Evolutionary conservation across 2,797 vertebrate species (phyloP).

Genomic region (Myioborus melanocephalus): DNA sequence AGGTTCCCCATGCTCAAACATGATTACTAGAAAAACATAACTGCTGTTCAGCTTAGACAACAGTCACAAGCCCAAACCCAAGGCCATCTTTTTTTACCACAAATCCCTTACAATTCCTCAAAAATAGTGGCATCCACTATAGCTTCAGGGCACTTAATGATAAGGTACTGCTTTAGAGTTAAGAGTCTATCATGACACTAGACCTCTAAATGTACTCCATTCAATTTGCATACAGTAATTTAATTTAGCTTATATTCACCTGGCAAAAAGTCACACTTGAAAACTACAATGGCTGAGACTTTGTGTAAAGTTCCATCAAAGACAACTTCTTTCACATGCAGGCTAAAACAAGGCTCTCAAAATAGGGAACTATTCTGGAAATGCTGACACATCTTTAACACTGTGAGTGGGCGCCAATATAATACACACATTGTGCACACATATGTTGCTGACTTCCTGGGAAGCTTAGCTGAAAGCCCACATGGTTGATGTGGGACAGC

Average conservation of each 20-base stretch:
- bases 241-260: not conserved
- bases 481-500: conserved; percentile 62
- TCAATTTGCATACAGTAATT: not conserved
- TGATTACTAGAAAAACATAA: not conserved
- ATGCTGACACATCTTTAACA: conserved; percentile 59
- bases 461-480: conserved; percentile 63
- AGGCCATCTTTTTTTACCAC: not conserved
- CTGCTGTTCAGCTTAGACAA: not conserved
- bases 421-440: conserved; percentile 65
- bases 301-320: not conserved
- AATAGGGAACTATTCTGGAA: conserved; percentile 58
- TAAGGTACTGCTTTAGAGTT: not conserved
- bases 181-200: not conserved
- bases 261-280: not conserved
- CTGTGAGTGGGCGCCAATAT: conserved; percentile 50
- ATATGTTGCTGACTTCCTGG: conserved; percentile 64
- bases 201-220: not conserved
- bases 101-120: not conserved
- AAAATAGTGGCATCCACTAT: not conserved
- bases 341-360: conserved; percentile 18
- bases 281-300: not conserved
- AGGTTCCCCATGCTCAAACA: not conserved
- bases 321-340: not conserved
- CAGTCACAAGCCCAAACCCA: not conserved
- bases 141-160: not conserved